A percentile compares a stretch with the other conserved stretches of the same genome.
phyloP scores from a whole-genome alignment of 2,113 vertebrate genomes.

The Hemiprocne comata region DNA sequence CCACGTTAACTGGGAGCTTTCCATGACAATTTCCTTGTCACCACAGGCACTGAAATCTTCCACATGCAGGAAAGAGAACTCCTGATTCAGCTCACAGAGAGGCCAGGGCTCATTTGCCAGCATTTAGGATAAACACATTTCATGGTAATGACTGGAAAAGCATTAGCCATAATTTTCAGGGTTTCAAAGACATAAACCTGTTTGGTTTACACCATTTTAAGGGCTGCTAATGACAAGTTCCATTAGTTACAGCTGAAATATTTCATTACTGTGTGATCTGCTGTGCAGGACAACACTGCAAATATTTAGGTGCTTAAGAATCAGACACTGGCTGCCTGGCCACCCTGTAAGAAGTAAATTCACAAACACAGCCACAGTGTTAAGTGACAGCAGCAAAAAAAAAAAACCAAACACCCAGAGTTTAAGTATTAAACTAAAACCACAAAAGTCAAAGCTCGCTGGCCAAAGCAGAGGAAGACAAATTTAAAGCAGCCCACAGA shows the following conservation, averaged over 20 bases:
- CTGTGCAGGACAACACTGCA: neutral
- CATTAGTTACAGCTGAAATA: neutral
- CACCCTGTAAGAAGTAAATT: neutral
- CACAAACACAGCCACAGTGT: neutral
- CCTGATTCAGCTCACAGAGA: neutral
- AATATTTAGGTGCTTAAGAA: neutral
- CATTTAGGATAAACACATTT: neutral
- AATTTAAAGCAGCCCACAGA: neutral
- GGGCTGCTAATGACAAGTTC: neutral
- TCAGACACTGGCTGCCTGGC: neutral
- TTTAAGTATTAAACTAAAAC: neutral
- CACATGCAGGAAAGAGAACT: neutral
- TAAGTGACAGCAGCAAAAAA: neutral
- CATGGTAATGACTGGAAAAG: neutral
- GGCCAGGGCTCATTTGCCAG: neutral
- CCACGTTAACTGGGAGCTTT: neutral
- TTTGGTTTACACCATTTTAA: neutral
- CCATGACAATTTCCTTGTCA: neutral
- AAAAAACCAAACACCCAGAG: too few relatives aligned
- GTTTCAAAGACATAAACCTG: conserved; percentile 27
- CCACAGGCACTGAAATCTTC: neutral
- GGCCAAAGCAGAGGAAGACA: neutral
- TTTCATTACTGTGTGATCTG: neutral
- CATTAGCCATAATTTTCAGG: neutral
- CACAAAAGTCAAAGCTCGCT: neutral